A percentile compares a stretch with the other conserved stretches of the same genome.
These are phyloP conservation scores for Sebastiscus albofasciatus DNA, from an alignment of 2,797 vertebrate genomes.

Conservation along the genomic window DNA sequence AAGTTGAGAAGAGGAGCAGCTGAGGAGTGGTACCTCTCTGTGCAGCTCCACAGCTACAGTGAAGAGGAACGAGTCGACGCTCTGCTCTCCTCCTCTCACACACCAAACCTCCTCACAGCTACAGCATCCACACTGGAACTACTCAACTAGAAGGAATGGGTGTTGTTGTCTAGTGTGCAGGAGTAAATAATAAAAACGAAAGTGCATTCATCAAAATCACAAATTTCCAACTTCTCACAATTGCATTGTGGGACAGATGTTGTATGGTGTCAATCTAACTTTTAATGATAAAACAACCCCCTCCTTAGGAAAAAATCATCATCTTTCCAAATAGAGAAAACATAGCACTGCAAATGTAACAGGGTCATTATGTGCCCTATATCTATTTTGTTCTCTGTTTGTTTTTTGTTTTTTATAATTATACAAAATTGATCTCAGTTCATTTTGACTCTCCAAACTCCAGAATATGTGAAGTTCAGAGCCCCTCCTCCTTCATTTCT, in stretches of 20 bases:
- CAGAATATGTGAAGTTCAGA: too few relatives aligned
- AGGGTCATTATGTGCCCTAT: too few relatives aligned
- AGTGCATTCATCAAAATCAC: neutral
- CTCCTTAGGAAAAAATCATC: neutral
- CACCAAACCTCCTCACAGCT: neutral
- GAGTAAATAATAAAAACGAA: neutral
- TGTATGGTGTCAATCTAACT: slow-evolving; percentile 32
- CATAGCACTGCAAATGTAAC: neutral
- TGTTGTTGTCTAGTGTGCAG: neutral
- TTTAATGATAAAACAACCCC: slow-evolving; percentile 5
- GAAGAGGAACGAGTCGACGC: neutral
- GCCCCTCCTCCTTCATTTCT: too few relatives aligned
- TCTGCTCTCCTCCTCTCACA: neutral
- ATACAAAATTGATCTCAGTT: too few relatives aligned
- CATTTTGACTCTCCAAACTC: too few relatives aligned
- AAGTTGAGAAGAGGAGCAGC: slow-evolving; percentile 39
- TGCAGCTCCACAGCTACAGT: slow-evolving; percentile 25
- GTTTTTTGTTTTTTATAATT: too few relatives aligned
- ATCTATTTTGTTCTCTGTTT: too few relatives aligned
- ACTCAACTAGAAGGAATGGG: neutral
- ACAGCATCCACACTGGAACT: neutral
- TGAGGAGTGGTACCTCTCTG: neutral
- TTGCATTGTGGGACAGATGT: neutral
- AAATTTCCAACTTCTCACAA: slow-evolving; percentile 14
- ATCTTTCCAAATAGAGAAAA: neutral